Evolutionary conservation across 2,888 invertebrate species (phyloP), one percentile per base, ranked within the genome.

Genomic region (Acleris sparsana): DNA sequence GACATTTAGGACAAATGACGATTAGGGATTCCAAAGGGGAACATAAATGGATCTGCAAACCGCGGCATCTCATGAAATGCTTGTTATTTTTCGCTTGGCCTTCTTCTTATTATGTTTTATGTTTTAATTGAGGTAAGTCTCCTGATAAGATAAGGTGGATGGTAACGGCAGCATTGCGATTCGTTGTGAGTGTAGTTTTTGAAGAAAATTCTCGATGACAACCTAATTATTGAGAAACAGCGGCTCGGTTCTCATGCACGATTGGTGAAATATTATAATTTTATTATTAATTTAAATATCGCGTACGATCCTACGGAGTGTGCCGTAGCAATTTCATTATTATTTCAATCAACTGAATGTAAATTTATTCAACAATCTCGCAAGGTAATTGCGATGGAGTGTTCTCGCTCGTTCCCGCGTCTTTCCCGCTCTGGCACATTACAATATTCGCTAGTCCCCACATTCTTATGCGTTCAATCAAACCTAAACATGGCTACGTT

Each of bases 311-410:
- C 83, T 83, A 80, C 84, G 79, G 85, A 88, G 88, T 85, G 83
- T 88, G 86, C 88, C 83, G 86, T 84, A 88, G 90, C 91, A 92
- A 92, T 91, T 91, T 92, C 92, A 92, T 92, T 92, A 92, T 92
- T 92, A 92, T 92, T 92, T 92, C 92, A 92, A 92, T 92, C 92
- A 92, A 89, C 88, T 88, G 86, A 91, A 92, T 92, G 92, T 92
- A 92, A 92, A 92, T 92, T 91, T 92, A 92, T 92, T 92, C 92
- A 90, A 92, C 91, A 92, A 91, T 92, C 92, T 92, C 90, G 90
- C 88, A 86, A 87, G 89, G 92, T 92, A 92, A 92, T 92, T 92
- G 92, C 90, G 88, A 83, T 86, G 77, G 75, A 73, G 77, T 71
- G 76, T 72, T 86, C 87, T 77, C 85, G 69, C 75, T 87, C 81